These are phyloP conservation scores for Psilanteris sp. DNA, from an alignment of 1,140 invertebrate species.

Conservation along the genomic window DNA sequence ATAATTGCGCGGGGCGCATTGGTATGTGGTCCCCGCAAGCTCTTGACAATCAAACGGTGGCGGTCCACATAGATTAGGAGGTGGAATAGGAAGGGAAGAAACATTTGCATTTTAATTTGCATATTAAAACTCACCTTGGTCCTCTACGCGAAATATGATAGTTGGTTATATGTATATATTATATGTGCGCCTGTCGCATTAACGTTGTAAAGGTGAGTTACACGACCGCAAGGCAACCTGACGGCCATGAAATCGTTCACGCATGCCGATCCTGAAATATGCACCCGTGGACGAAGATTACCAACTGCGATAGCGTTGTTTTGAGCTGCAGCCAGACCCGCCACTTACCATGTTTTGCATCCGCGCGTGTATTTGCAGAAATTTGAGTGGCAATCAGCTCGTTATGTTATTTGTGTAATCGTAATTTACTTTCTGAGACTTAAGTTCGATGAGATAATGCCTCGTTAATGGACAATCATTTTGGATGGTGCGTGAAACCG, in stretches of 20 bases:
- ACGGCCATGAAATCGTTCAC: constrained; percentile 78
- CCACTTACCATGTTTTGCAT: constrained; percentile 20
- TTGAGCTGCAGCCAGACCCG: constrained; percentile 36
- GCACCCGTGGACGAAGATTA: constrained; percentile 72
- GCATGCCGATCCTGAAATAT: constrained; percentile 79
- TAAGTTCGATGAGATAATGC: constrained; percentile 16
- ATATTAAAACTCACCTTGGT: constrained; percentile 74
- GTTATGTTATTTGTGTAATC: constrained; percentile 29
- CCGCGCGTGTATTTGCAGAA: constrained; percentile 54
- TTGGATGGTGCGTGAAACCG: constrained; percentile 14
- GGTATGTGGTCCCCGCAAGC: constrained; percentile 34
- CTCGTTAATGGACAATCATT: constrained; percentile 23
- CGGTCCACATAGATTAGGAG: constrained; percentile 19
- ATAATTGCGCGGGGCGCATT: constrained; percentile 31
- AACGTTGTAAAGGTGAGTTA: constrained; percentile 76
- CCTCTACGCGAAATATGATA: constrained; percentile 74
- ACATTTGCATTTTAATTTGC: constrained; percentile 78
- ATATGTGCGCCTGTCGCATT: constrained; percentile 71
- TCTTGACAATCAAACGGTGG: constrained; percentile 45
- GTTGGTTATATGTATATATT: constrained; percentile 31
- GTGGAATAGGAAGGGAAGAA: constrained; percentile 15
- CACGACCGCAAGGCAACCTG: constrained; percentile 77
- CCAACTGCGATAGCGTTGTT: constrained; percentile 66
- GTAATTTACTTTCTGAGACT: constrained; percentile 1
- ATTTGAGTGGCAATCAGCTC: constrained; percentile 26